Evolutionary conservation across 2,888 invertebrate genomes (phyloP).

Genomic region (Scaptomyza parva): DNA sequence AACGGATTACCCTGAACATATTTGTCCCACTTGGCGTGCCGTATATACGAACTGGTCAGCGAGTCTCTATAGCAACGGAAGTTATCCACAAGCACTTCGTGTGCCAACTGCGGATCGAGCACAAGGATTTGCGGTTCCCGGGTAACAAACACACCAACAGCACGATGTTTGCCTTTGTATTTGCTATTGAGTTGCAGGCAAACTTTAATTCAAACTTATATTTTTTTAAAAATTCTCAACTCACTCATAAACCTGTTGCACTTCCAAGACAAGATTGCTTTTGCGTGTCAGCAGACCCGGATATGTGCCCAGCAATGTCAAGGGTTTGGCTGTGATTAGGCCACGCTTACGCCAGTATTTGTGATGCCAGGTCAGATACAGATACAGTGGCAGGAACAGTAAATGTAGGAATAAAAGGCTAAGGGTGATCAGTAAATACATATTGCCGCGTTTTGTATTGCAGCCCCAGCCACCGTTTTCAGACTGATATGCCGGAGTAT

Average conservation of each 20-base stretch:
- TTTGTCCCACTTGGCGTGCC: slow-evolving; percentile 84
- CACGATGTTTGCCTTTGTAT: slow-evolving; percentile 75
- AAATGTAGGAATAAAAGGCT: slow-evolving; percentile 48
- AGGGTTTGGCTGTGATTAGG: slow-evolving; percentile 82
- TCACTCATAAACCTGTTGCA: slow-evolving; percentile 84
- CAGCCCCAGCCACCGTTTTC: slow-evolving; percentile 46
- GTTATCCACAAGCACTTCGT: slow-evolving; percentile 83
- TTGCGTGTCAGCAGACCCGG: slow-evolving; percentile 70
- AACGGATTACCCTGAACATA: slow-evolving; percentile 85
- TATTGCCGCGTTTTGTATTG: slow-evolving; percentile 65
- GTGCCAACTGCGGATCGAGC: slow-evolving; percentile 83
- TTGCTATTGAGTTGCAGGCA: slow-evolving; percentile 54
- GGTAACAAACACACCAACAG: slow-evolving; percentile 84
- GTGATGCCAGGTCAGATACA: slow-evolving; percentile 80
- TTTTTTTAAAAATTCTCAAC: not conserved
- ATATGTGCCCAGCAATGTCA: slow-evolving; percentile 82
- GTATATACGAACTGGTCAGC: slow-evolving; percentile 64
- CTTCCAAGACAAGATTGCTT: slow-evolving; percentile 79
- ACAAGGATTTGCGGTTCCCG: slow-evolving; percentile 83
- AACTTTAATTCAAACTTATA: not conserved
- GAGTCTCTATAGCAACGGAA: slow-evolving; percentile 83
- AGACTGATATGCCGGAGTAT: slow-evolving; percentile 27
- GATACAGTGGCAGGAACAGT: slow-evolving; percentile 61
- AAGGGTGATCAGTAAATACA: slow-evolving; percentile 44
- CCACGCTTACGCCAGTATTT: slow-evolving; percentile 83